phyloP scores from a whole-genome alignment of 1,140 invertebrate genomes.

The Anastatus disparis region DNA sequence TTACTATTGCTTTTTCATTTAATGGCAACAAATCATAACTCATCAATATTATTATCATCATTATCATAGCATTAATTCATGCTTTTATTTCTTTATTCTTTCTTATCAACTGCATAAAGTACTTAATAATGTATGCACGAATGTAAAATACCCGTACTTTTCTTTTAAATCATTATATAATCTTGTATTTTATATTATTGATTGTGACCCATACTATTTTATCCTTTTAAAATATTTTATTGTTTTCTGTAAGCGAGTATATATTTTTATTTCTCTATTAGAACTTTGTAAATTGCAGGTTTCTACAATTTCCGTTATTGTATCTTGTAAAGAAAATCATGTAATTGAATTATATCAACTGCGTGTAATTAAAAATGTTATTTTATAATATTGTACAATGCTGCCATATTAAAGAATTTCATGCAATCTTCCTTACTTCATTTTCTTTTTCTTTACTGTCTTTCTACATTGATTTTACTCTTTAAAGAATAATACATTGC shows the following conservation, averaged over 20 bases:
- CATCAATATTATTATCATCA: not conserved
- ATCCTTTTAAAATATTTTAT: no score
- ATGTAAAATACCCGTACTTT: not conserved
- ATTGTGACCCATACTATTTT: not conserved
- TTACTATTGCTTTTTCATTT: no score
- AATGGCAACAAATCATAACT: no score
- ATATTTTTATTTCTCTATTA: not conserved
- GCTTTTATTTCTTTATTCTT: constrained; percentile 11
- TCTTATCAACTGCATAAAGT: not conserved
- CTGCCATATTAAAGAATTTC: constrained; percentile 58
- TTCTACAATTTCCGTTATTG: constrained; percentile 12
- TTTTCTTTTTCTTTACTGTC: constrained; percentile 35
- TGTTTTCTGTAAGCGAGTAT: not conserved
- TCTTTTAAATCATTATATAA: not conserved
- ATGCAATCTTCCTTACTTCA: constrained; percentile 52
- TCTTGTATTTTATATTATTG: not conserved
- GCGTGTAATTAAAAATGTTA: constrained; percentile 63
- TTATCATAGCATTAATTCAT: not conserved
- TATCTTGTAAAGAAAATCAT: constrained; percentile 31
- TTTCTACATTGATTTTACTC: not conserved
- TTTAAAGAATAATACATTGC: not conserved
- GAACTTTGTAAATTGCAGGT: not conserved
- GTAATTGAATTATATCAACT: constrained; percentile 57
- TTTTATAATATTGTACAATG: constrained; percentile 57
- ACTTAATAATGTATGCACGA: not conserved